Evolutionary conservation across 1,140 invertebrate species (phyloP).

Genomic region (Sinonovacula constricta): DNA sequence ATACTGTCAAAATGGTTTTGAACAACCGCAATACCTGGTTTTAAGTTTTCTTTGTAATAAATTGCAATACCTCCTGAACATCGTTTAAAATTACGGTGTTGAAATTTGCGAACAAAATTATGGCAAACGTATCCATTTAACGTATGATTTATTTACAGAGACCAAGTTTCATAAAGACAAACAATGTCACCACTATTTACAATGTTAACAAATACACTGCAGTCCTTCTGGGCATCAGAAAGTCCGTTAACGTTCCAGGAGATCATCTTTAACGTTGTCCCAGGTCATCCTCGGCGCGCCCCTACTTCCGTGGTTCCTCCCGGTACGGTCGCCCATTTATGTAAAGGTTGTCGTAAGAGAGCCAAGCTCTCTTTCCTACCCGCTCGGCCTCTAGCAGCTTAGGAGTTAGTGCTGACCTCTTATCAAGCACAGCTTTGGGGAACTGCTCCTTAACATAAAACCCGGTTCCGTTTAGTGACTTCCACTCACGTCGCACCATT

Average conservation of each 20-base stretch:
- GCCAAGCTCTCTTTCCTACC: conserved; percentile 1
- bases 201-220: too few relatives aligned
- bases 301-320: too few relatives aligned
- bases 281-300: too few relatives aligned
- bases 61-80: conserved; percentile 7
- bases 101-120: conserved; percentile 16
- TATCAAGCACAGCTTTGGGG: conserved; percentile 10
- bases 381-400: neutral
- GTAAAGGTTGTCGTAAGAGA: conserved; percentile 13
- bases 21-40: neutral
- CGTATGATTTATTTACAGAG: too few relatives aligned
- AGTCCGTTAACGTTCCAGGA: too few relatives aligned
- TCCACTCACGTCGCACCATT: neutral
- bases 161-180: too few relatives aligned
- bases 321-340: conserved; percentile 4
- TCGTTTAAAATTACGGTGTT: conserved; percentile 1
- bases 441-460: conserved; percentile 19
- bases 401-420: neutral
- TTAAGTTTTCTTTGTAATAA: neutral
- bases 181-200: too few relatives aligned
- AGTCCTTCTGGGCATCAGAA: too few relatives aligned
- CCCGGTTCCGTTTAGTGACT: neutral
- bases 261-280: too few relatives aligned
- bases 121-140: neutral
- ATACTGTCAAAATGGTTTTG: conserved; percentile 18